These are phyloP conservation scores for Coptodon rendalli DNA, from an alignment of 2,113 vertebrate genomes.

Conservation along the genomic window DNA sequence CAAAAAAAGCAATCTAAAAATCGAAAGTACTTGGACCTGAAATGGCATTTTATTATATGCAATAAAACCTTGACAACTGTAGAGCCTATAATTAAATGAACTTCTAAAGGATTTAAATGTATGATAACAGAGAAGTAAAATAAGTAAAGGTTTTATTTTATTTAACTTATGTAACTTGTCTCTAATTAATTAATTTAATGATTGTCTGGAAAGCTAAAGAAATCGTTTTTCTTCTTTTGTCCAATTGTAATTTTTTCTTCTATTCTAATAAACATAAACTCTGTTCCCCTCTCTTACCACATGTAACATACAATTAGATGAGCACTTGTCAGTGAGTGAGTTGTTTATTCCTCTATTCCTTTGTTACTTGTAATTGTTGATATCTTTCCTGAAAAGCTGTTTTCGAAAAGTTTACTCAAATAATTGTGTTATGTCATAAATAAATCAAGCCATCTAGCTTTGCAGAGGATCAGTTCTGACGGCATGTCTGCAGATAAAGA, in stretches of 20 bases:
- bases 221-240: not conserved
- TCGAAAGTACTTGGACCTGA: not conserved
- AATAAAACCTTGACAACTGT: not conserved
- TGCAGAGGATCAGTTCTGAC: not conserved
- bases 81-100: not conserved
- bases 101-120: not conserved
- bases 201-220: not conserved
- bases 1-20: not conserved
- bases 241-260: not conserved
- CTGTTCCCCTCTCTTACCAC: not conserved
- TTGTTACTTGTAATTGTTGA: not conserved
- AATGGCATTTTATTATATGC: not conserved
- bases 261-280: not conserved
- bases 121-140: not conserved
- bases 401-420: not conserved
- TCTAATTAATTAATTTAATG: not conserved
- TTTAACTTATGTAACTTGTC: not conserved
- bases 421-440: conserved; percentile 4
- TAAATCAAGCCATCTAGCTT: not conserved
- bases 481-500: not conserved
- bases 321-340: not conserved
- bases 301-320: not conserved
- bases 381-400: not conserved
- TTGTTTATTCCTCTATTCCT: not conserved
- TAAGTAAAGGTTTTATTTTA: not conserved